Base-by-base conservation (phyloP, 2,797 vertebrate genomes). In the Chelmon rostratus region DNA sequence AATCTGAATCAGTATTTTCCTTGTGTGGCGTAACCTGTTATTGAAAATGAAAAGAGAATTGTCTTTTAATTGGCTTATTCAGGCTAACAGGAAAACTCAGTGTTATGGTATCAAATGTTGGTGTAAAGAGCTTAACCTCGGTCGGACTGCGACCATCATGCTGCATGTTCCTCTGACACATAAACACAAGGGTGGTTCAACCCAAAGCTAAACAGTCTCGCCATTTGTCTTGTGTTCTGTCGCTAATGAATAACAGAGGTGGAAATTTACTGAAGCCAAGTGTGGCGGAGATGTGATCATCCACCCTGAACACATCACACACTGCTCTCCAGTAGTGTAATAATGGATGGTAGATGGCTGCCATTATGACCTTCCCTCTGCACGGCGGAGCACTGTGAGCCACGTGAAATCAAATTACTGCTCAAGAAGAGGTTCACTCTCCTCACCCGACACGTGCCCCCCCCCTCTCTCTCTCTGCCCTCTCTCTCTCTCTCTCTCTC, bases 351-450 rank as follows among this genome's bases (percentile, higher is more conserved):
- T 85, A 72, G 88, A 91, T 89, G 86, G 91, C 86, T 90, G 87
- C 86, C 81, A 89, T 91, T 83, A 90, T 72, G 81, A 89, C 89
- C 89, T 83, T 88, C 74, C 82, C 80, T 76, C 81, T 86, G 73
- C 79, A 88, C 85, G 58, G 76, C 72, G 23, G 83, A 83, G 91
- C 81, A 81, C 88, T 87, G 84, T 44, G 83, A 93, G 89, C 88
- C 86, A 91, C 82, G 82, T 79, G 85, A 94, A 94, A 94, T 94
- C 84, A 92, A 94, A 94, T 93, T 93, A 94, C 85, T 21, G 71
- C 91, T 86, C 83, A 50, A 88, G 84, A 93, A 83, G 84, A 86
- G 83, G 78, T 79, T 89, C 53, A 18, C 80, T 86, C 70, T 76
- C 73, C 73, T 82, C 77, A 69, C 68, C 77, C n/a, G 4, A 64